These are phyloP conservation scores for Peromyscus nudipes DNA, from an alignment of 2,797 vertebrate species.

Conservation along the genomic window DNA sequence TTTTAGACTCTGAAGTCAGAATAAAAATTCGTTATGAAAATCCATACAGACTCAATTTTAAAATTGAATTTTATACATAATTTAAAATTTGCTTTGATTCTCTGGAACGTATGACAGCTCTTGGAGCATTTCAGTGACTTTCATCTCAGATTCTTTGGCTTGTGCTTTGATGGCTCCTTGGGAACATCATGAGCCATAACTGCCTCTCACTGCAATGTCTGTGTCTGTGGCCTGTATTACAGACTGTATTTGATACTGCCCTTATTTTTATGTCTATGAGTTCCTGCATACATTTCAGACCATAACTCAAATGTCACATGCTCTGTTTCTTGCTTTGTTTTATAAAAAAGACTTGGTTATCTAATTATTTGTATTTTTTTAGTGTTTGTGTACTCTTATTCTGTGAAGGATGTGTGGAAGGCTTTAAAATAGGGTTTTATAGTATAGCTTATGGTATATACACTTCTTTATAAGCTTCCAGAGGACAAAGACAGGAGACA, in stretches of 20 bases:
- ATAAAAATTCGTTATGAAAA: not conserved
- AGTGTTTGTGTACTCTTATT: not conserved
- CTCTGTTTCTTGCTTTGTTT: not conserved
- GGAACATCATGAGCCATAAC: not conserved
- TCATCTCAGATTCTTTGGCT: not conserved
- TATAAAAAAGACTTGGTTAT: not conserved
- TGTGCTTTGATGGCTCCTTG: not conserved
- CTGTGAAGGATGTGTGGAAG: not conserved
- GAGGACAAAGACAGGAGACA: not conserved
- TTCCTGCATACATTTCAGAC: constrained; percentile 13
- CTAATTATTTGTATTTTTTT: not conserved
- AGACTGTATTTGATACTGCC: not conserved
- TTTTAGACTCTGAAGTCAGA: not conserved
- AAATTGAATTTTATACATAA: constrained; percentile 30
- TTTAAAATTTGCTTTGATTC: constrained; percentile 30
- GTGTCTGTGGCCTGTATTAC: not conserved
- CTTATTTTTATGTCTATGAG: not conserved
- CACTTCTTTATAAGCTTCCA: not conserved
- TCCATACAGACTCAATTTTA: not conserved
- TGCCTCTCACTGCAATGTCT: not conserved
- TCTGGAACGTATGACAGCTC: not conserved
- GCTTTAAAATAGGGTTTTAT: not conserved
- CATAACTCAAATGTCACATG: not conserved
- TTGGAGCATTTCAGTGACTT: not conserved
- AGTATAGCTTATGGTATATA: not conserved